Conservation (phyloP, 2,113 vertebrate genomes). For the Argyrosomus japonicus region DNA sequence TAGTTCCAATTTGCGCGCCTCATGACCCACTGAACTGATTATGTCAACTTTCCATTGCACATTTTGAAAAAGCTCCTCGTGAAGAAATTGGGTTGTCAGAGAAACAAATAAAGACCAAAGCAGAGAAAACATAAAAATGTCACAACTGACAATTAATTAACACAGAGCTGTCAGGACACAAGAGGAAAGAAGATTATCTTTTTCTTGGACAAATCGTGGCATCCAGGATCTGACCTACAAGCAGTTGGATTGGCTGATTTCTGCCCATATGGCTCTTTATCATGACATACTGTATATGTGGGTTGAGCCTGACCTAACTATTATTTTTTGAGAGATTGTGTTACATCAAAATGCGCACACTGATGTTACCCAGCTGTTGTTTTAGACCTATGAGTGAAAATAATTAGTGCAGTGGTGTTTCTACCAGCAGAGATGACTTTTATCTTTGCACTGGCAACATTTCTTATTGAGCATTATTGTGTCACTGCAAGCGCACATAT, state of each 20-base stretch:
- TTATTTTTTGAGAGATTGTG: slow-evolving; percentile 4
- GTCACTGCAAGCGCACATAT: neutral
- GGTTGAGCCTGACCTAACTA: neutral
- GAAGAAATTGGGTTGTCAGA: neutral
- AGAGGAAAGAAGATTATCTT: neutral
- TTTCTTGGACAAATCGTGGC: neutral
- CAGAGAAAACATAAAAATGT: neutral
- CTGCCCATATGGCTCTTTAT: neutral
- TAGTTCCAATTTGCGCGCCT: neutral
- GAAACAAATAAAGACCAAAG: neutral
- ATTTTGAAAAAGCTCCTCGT: slow-evolving; percentile 5
- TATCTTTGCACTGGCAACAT: neutral
- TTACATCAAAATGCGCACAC: neutral
- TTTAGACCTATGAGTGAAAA: too few relatives aligned
- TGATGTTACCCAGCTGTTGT: neutral
- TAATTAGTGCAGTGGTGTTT: neutral
- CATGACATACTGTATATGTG: neutral
- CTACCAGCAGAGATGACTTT: neutral
- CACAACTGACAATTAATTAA: neutral
- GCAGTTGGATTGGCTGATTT: neutral
- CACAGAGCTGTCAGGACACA: neutral
- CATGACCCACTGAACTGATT: slow-evolving; percentile 28
- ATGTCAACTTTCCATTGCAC: neutral
- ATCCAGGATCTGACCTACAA: neutral
- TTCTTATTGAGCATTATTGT: neutral